Percentiles rank a stretch among this genome's conserved stretches.
phyloP scores from a whole-genome alignment of 2,113 vertebrate genomes.

The Trachemys scripta region DNA sequence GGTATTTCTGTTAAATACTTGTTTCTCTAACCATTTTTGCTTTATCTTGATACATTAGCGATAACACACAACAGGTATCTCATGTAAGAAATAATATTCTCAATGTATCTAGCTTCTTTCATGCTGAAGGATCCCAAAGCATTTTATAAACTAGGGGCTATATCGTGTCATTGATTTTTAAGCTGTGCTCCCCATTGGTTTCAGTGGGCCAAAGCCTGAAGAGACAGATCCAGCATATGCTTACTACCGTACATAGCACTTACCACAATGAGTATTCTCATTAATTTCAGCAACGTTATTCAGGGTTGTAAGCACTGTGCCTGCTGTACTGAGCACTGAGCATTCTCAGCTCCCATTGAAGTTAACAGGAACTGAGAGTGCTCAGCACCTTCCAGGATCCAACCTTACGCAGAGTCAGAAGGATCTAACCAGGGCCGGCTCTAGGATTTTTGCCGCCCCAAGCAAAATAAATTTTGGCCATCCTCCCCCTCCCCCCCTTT shows the following conservation, averaged over 20 bases:
- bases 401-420: background rate
- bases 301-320: background rate
- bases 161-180: conserved; percentile 22
- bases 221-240: background rate
- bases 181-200: conserved; percentile 12
- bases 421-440: background rate
- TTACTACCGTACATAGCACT: background rate
- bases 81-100: background rate
- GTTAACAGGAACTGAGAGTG: fast-evolving
- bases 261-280: background rate
- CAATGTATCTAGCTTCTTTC: conserved; percentile 64
- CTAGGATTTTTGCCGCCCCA: no score
- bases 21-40: conserved; percentile 41
- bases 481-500: no score
- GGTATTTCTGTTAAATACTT: conserved; percentile 71
- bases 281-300: background rate
- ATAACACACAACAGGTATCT: conserved; percentile 49
- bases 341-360: background rate
- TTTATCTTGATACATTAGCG: conserved; percentile 68
- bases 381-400: fast-evolving
- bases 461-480: no score
- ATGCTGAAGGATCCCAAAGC: background rate
- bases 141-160: conserved; percentile 40
- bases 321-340: background rate
- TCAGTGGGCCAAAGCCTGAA: conserved; percentile 21